These are phyloP conservation scores for Melanotaenia maccullochi DNA, from an alignment of 2,797 vertebrate genomes.

Conservation along the genomic window DNA sequence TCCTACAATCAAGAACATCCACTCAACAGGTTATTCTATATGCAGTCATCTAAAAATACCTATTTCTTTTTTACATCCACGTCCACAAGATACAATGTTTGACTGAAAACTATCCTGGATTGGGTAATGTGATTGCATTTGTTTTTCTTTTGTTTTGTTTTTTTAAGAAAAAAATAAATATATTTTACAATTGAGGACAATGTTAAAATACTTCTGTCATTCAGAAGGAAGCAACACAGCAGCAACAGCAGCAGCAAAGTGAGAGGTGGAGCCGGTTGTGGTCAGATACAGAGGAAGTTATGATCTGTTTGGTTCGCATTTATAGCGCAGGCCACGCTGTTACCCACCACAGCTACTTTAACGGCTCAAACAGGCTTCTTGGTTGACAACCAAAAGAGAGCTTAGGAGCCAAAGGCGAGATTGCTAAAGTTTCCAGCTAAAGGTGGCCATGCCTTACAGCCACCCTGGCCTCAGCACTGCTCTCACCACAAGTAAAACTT, in stretches of 20 bases:
- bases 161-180: background rate
- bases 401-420: background rate
- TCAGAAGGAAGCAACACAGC: conserved; percentile 29
- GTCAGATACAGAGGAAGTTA: conserved; percentile 64
- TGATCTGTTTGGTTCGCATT: conserved; percentile 51
- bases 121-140: no score
- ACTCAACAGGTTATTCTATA: no score
- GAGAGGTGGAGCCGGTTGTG: conserved; percentile 53
- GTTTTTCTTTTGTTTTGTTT: no score
- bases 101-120: background rate
- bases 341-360: conserved; percentile 30
- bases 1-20: no score
- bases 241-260: conserved; percentile 32
- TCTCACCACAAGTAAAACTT: background rate
- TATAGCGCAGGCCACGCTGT: conserved; percentile 17
- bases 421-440: background rate
- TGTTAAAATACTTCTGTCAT: conserved; percentile 24
- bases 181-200: background rate
- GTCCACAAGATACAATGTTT: background rate
- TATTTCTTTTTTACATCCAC: no score
- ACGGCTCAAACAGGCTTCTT: conserved; percentile 27
- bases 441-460: conserved; percentile 6
- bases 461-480: background rate
- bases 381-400: conserved; percentile 5
- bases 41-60: no score